Evolutionary conservation across 2,113 vertebrate species (phyloP).

Genomic region (Entelurus aequoreus): DNA sequence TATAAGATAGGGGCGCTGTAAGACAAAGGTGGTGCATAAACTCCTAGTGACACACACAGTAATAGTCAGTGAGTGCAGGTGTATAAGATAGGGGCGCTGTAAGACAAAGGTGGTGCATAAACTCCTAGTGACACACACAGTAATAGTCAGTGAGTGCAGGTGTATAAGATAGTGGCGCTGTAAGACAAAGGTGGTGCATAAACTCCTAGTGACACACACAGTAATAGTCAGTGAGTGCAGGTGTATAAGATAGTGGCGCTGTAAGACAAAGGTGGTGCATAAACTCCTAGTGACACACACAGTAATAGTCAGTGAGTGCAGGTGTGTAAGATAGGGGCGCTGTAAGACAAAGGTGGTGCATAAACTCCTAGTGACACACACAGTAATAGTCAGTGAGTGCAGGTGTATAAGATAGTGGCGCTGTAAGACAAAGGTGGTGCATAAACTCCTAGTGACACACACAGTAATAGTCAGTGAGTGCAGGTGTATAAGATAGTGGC

Average conservation of each 20-base stretch:
- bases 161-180: constrained; percentile 27
- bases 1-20: constrained; percentile 28
- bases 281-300: too few species aligned
- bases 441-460: too few species aligned
- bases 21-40: constrained; percentile 21
- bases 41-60: not conserved
- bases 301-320: constrained; percentile 1
- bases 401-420: constrained; percentile 32
- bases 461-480: not conserved
- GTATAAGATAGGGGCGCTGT: constrained; percentile 25
- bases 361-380: not conserved
- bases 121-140: too few species aligned
- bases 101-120: too few species aligned
- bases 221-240: constrained; percentile 2
- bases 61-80: constrained; percentile 9
- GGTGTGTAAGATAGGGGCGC: constrained; percentile 29
- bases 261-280: too few species aligned
- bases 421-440: constrained; percentile 45
- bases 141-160: constrained; percentile 5
- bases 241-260: constrained; percentile 30
- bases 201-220: not conserved
- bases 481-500: constrained; percentile 31
- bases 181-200: constrained; percentile 26
- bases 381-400: not conserved
- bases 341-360: constrained; percentile 27